Conservation (phyloP, 2,888 invertebrate genomes). For the Masnerella sp. region DNA sequence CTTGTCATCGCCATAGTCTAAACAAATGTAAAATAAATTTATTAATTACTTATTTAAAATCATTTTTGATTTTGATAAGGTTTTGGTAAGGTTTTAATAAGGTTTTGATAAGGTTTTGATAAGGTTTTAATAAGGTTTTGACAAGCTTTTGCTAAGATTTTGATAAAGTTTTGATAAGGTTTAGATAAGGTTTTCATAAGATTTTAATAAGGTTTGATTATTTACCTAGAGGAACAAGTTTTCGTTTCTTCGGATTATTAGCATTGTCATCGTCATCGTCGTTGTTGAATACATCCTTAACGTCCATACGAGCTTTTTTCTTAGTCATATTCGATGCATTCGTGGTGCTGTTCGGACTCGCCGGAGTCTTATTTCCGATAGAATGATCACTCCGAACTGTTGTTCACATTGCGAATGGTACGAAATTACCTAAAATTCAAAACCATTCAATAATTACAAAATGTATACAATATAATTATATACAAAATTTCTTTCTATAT, state of each 20-base stretch:
- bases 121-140: too few relatives aligned
- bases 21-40: constrained; percentile 52
- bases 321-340: constrained; percentile 78
- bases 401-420: constrained; percentile 76
- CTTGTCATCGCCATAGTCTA: constrained; percentile 83
- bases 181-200: too few relatives aligned
- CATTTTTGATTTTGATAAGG: too few relatives aligned
- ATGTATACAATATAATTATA: too few relatives aligned
- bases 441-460: not conserved
- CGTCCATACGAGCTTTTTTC: constrained; percentile 84
- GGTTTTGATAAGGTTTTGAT: too few relatives aligned
- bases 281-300: constrained; percentile 91
- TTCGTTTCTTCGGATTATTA: constrained; percentile 83
- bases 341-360: constrained; percentile 70
- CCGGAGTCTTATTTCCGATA: constrained; percentile 75
- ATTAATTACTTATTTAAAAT: too few relatives aligned
- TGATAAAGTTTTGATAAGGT: too few relatives aligned
- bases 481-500: too few relatives aligned
- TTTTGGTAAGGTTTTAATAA: too few relatives aligned
- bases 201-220: too few relatives aligned
- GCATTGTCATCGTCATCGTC: constrained; percentile 85
- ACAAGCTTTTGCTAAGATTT: too few relatives aligned
- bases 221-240: constrained; percentile 87
- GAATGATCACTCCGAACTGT: constrained; percentile 71
- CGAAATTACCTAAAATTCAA: constrained; percentile 71